A percentile compares a stretch with the other conserved stretches of the same genome.
phyloP scores from a whole-genome alignment of 1,140 invertebrate genomes.

The Caenorhabditis tropicalis region DNA sequence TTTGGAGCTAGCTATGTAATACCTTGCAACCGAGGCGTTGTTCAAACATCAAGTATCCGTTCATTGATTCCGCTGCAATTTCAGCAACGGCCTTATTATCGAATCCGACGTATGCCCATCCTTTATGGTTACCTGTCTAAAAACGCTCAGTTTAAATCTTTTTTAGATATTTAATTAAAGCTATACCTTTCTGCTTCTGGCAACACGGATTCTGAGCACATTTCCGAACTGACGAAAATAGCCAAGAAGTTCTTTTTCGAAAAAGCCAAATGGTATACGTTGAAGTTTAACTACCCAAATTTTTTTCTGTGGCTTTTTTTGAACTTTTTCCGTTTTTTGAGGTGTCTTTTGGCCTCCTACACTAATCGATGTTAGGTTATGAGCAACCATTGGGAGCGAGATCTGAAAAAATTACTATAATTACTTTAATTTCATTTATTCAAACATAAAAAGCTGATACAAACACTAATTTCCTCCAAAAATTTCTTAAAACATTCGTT shows the following conservation, averaged over 20 bases:
- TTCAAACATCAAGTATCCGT: conserved; percentile 59
- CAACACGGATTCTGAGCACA: conserved; percentile 50
- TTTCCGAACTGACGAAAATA: conserved; percentile 57
- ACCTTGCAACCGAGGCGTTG: conserved; percentile 51
- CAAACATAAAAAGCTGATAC: too few species aligned
- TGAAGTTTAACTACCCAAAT: conserved; percentile 48
- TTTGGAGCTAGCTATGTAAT: too few species aligned
- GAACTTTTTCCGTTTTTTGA: not conserved
- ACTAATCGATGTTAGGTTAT: conserved; percentile 6
- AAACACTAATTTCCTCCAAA: too few species aligned
- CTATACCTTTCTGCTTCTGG: conserved; percentile 50
- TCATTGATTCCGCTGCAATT: conserved; percentile 56
- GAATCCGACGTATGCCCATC: conserved; percentile 54
- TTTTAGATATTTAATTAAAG: not conserved
- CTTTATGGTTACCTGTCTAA: conserved; percentile 54
- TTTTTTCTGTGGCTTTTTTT: conserved; percentile 16
- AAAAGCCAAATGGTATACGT: conserved; percentile 51
- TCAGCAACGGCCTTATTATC: conserved; percentile 53
- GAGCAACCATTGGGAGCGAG: not conserved
- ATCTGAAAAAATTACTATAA: not conserved
- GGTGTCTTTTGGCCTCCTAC: not conserved
- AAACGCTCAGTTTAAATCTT: not conserved
- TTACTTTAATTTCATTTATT: too few species aligned
- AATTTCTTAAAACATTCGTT: not conserved
- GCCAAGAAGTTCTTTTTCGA: conserved; percentile 48